These are phyloP conservation scores for Neodiprion virginianus DNA, from an alignment of 1,140 invertebrate genomes.

Conservation along the genomic window DNA sequence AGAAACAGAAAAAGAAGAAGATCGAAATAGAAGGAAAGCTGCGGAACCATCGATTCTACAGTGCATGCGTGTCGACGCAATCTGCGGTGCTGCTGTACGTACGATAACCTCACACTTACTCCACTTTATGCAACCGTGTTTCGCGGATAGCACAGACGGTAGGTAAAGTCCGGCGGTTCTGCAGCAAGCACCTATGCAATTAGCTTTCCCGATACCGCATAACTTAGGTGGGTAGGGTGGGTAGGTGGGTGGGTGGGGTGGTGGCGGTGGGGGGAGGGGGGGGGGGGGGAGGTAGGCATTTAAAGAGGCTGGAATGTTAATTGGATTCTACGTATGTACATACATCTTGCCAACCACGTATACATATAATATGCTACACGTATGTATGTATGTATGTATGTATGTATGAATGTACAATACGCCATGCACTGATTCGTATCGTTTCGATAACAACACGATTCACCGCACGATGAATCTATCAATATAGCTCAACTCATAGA, in stretches of 20 bases:
- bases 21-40: too few relatives aligned
- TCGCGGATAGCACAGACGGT: background rate
- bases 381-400: slow-evolving; percentile 8
- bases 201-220: slow-evolving; percentile 50
- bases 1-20: too few relatives aligned
- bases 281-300: slow-evolving; percentile 12
- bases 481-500: too few relatives aligned
- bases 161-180: slow-evolving; percentile 23
- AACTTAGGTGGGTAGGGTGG: slow-evolving; percentile 44
- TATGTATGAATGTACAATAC: background rate
- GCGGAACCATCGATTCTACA: too few relatives aligned
- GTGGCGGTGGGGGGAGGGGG: slow-evolving; percentile 1
- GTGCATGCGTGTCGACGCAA: too few relatives aligned
- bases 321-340: background rate
- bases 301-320: slow-evolving; percentile 9
- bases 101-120: too few relatives aligned
- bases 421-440: too few relatives aligned
- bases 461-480: too few relatives aligned
- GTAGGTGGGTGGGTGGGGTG: slow-evolving; percentile 19
- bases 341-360: background rate
- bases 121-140: too few relatives aligned
- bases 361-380: background rate
- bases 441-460: too few relatives aligned
- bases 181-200: slow-evolving; percentile 47
- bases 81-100: too few relatives aligned